Base-by-base conservation (phyloP, 2,797 vertebrate species). In the Buceros bicornis region DNA sequence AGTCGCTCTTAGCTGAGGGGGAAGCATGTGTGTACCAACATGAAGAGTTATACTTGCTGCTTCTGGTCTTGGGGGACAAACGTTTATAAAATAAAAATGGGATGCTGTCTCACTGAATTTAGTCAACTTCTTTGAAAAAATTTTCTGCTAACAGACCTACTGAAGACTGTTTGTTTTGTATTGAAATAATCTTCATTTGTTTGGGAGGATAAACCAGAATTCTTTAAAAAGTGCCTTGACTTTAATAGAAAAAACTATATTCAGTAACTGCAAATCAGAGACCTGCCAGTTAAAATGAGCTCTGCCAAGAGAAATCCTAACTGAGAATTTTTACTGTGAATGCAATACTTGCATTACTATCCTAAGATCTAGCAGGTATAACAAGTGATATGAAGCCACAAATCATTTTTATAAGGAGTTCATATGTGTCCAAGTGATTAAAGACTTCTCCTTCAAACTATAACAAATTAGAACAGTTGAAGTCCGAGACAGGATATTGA, bases 401-500 rank as follows among this genome's bases (percentile, higher is more conserved):
- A 72, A 61, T 91, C 4, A 51, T 77, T 86, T 94, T 93, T 85
- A 42, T 71, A 54, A 81, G 33, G 43, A 54, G 24, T 60, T 87
- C 16, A 22, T 81, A 35, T 45, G 28, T 85, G 53, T 82, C 45
- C 37, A 84, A 91, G 50, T 93, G 80, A n/a, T 88, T 90, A 57
- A 89, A 89, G 33, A 70, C 35, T 92, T 88, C 43, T 95, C 5
- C 35, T 54, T 92, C 5, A 2, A 89, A 82, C 20, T 69, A 1
- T 64, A 87, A 66, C 43, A 89, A 72, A 95, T 94, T 48, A 84
- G 28, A 92, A 43, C 29, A 37, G 10, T 45, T 69, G 57, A 28
- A 37, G 42, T 76, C 74, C 40, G n/a, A 70, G 72, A 35, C 31
- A 93, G 29, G 43, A 18, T 95, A 82, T 64, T 92, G 65, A 65